Base-by-base conservation (phyloP, 2,113 vertebrate species). In the Pseudonaja textilis region DNA sequence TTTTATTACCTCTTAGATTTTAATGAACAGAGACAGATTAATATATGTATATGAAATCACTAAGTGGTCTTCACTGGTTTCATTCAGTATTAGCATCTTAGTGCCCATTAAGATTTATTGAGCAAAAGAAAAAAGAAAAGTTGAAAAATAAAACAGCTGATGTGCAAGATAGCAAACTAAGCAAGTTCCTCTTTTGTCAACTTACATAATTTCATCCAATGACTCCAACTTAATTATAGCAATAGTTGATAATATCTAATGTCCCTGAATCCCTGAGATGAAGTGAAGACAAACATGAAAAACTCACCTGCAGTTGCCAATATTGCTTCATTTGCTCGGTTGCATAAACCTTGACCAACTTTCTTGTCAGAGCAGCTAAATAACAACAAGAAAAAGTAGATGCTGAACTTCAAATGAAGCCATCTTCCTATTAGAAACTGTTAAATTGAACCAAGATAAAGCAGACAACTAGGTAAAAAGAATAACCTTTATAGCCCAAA, bases 301-400 rank as follows among this genome's bases (percentile, higher is more conserved):
- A 95, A 94, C 96, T 97, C 94, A 97, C 98, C 98, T 96, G 97
- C 92, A 92, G 96, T 97, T 89, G 97, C 99, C 97, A 97, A 94
- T 20, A 98, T 50, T 4, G 98, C 98, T 91, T 97, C 97, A 0
- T 97, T 97, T 92, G 96, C 94, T 85, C 87, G 96, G 22, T 93
- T 91, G 92, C 98, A 98, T 91, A 97, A 96, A 50, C 97, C 97
- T 95, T 95, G 95, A 10, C 50, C 94, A 39, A 96, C 96, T 87
- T 98, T 97, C 93, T 96, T 97, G 90, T 98, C 97, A 87, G 98
- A 98, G 95, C 98, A 98, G 94, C 98, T 98, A 92, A 89, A 95
- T 39, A 69, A 92, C 57, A 96, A n/a, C 93, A 87, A 96, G 87
- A 93, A 50, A 52, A 81, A 81, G 74, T 9, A 95, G 26, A 18